These are phyloP conservation scores for Odocoileus hemionus DNA, from an alignment of 2,113 vertebrate species.

Conservation along the genomic window DNA sequence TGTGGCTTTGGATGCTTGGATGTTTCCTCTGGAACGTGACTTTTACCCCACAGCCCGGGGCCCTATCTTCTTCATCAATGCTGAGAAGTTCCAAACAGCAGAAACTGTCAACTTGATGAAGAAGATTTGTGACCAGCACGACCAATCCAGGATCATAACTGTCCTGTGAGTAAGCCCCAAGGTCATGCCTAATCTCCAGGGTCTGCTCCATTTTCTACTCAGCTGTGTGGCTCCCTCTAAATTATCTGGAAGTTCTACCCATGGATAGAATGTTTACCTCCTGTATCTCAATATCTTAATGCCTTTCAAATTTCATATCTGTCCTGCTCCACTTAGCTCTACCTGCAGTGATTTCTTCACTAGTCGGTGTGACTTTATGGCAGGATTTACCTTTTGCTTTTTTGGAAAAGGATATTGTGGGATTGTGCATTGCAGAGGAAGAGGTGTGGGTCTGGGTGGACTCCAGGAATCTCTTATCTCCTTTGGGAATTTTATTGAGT, in stretches of 20 bases:
- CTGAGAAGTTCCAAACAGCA: conserved; percentile 79
- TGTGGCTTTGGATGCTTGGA: conserved; percentile 83
- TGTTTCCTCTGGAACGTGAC: conserved; percentile 81
- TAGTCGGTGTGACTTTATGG: neutral
- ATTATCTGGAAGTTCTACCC: neutral
- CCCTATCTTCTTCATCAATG: conserved; percentile 84
- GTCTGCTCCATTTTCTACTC: neutral
- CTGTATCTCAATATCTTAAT: neutral
- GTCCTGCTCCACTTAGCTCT: neutral
- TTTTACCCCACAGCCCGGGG: conserved; percentile 75
- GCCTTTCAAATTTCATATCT: neutral
- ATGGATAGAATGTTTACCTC: neutral
- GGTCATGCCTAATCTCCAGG: neutral
- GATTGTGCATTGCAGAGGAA: neutral
- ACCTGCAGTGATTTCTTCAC: neutral
- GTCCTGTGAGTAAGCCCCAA: conserved; percentile 78
- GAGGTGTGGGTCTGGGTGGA: neutral
- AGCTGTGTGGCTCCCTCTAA: neutral
- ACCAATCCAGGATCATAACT: conserved; percentile 79
- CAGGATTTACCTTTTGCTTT: neutral
- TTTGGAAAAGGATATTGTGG: neutral
- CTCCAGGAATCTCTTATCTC: neutral
- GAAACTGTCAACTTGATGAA: conserved; percentile 79
- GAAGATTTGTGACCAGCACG: conserved; percentile 70
- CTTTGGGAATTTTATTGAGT: neutral